Evolutionary conservation across 2,113 vertebrate genomes (phyloP), one percentile per base, ranked within the genome.

Genomic region (Daubentonia madagascariensis): DNA sequence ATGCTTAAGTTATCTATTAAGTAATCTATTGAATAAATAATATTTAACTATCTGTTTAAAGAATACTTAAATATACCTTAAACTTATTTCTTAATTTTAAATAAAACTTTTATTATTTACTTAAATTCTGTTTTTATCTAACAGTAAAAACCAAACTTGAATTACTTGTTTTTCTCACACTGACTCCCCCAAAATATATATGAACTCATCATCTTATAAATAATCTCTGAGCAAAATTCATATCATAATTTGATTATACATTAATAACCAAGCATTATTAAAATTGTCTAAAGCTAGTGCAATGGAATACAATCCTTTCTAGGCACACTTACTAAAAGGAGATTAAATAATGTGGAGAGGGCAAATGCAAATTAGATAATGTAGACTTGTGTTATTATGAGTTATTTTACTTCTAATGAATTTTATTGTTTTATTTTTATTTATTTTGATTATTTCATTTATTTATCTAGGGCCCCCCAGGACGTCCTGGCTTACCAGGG

Each of bases 401-500:
- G 12, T 37, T 76, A 92, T 59, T 63, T 14, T 32, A 1, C 40
- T 59, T 84, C 6, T 65, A 90, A 80, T 45, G 48, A 11, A 75
- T 54, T 9, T 45, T n/a, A 54, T 72, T 8, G 35, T 65, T 85
- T 84, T 79, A 63, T 54, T 80, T 73, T 52, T 70, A 80, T 59
- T 90, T 10, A 68, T 75, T 79, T 70, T 90, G 43, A 52, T 75
- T 67, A n/a, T 76, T 93, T 81, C 2, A 88, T 89, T 75, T 94
- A 8, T 3, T 57, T 96, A 88, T 54, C 10, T 97, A 99, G 99
- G 99, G 99, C 93, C 99, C 99, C 50, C 97, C 99, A 43, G 99
- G 99, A 94, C 99, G 99, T 72, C 81, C 99, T 97, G 99, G 99
- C 93, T 99, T 99, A 93, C 99, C 99, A 70, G 99, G 99, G 95